Base-by-base conservation (phyloP, 37 sponge, comb jelly and placozoan species). In the Theonella swinhoei region DNA sequence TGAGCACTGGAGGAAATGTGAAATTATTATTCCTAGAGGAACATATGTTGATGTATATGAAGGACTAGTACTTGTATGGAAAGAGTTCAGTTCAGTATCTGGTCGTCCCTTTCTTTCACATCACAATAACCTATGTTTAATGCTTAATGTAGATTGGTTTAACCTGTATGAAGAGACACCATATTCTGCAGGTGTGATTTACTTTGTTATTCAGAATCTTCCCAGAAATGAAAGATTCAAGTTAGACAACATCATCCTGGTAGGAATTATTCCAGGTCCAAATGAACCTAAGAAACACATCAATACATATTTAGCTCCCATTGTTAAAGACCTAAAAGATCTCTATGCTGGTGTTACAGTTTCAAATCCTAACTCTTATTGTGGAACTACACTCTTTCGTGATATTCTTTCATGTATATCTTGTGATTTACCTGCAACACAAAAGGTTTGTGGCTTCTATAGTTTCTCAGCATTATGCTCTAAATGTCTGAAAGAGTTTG, bases 251-350 rank as follows among this genome's bases (percentile, higher is more conserved):
- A 38, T 86, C 3, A 31, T 78, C 35, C 64, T 90, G 28, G 30
- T 91, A 22, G 87, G 83, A 30, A 77, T 91, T 8, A 77, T 91
- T 7, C 91, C 91, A 41, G 91, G 87, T n/a, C 91, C 91, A 39
- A n/a, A 23, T 74, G 87, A 91, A 62, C 83, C 87, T 54, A 35
- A 68, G 39, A 35, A 70, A 19, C 39, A 39, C 19, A 78, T 91
- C 23, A 91, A 91, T 64, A 31, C 87, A 72, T 91, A 71, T 54
- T 29, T 91, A 31, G 64, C n/a, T 5, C 82, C 86, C 39, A 29
- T 90, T 9, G 81, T 90, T 23, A 35, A 80, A 39, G 86, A 90
- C 32, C 68, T 85, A n/a, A n/a, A n/a, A n/a, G n/a, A n/a, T n/a
- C n/a, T n/a, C n/a, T n/a, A n/a, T n/a, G n/a, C n/a, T n/a, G n/a